phyloP scores from a whole-genome alignment of 2,888 invertebrate species.

The Aleiodes leptofemur region DNA sequence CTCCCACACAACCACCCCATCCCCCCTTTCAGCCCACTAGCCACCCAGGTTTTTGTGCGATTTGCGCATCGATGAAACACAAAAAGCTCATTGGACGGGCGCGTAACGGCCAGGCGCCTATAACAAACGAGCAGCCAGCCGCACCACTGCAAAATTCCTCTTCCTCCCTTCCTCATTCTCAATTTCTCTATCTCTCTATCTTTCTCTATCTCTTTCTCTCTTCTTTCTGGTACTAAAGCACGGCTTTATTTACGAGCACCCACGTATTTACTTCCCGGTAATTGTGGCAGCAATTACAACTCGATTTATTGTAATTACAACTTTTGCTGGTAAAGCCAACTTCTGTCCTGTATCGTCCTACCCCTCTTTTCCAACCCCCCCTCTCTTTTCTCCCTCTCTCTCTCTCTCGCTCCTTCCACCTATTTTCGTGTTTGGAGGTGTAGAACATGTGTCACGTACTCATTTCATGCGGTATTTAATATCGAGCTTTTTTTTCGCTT shows the following conservation, averaged over 20 bases:
- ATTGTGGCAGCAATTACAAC: slow-evolving; percentile 64
- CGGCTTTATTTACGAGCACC: slow-evolving; percentile 65
- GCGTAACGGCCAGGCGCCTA: slow-evolving; percentile 27
- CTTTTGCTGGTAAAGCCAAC: slow-evolving; percentile 58
- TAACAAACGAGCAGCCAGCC: slow-evolving; percentile 43
- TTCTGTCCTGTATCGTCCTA: background rate
- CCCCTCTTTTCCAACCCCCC: background rate
- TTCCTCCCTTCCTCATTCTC: background rate
- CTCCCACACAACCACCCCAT: no score
- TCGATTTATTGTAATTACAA: slow-evolving; percentile 70
- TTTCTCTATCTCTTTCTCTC: slow-evolving; percentile 16
- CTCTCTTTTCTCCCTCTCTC: background rate
- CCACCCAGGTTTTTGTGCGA: slow-evolving; percentile 4
- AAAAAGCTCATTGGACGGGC: slow-evolving; percentile 40
- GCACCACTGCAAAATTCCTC: slow-evolving; percentile 45
- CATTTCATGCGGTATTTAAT: slow-evolving; percentile 47
- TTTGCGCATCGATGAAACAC: slow-evolving; percentile 39
- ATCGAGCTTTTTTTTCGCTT: slow-evolving; percentile 48
- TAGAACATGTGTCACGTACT: background rate
- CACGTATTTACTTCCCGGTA: slow-evolving; percentile 62
- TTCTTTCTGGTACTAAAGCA: slow-evolving; percentile 47
- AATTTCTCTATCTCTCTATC: slow-evolving; percentile 28
- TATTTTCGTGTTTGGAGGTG: background rate
- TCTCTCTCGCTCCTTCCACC: background rate
- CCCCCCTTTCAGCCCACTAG: background rate